These are phyloP conservation scores for Bombus consobrinus DNA, from an alignment of 1,140 invertebrate species.

Conservation along the genomic window DNA sequence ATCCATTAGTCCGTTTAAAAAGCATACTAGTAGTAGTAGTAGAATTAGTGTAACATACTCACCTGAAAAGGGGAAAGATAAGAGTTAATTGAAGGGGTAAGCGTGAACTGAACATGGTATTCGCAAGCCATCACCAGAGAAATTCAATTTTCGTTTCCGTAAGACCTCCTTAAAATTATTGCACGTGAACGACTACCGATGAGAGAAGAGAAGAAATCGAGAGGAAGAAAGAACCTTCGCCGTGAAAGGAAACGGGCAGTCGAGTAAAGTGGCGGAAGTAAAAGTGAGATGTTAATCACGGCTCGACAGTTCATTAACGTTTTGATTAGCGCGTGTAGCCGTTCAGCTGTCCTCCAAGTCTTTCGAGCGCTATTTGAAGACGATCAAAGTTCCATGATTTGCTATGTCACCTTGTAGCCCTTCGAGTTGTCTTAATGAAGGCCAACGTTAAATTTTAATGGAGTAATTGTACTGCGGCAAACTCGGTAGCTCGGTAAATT, in stretches of 20 bases:
- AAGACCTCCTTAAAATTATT: conserved; percentile 31
- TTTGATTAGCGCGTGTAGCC: conserved; percentile 69
- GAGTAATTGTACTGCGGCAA: conserved; percentile 56
- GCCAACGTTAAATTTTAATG: conserved; percentile 65
- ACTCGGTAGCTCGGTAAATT: conserved; percentile 14
- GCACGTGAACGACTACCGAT: background rate
- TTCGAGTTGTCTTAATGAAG: conserved; percentile 60
- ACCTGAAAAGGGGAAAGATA: conserved; percentile 62
- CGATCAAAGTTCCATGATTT: conserved; percentile 67
- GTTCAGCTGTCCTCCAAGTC: conserved; percentile 26
- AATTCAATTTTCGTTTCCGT: conserved; percentile 29
- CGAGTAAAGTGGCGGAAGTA: conserved; percentile 51
- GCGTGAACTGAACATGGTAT: background rate
- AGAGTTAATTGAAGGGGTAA: conserved; percentile 34
- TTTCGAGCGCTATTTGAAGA: conserved; percentile 48
- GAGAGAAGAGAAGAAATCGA: conserved; percentile 13
- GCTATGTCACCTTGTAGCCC: conserved; percentile 46
- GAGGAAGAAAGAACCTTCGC: conserved; percentile 26
- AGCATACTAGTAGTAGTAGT: no score
- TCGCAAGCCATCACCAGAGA: background rate
- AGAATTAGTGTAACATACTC: conserved; percentile 46
- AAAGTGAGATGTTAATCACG: conserved; percentile 70
- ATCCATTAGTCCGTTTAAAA: background rate
- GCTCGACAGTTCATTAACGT: conserved; percentile 72
- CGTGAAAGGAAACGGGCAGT: conserved; percentile 15